Conservation (phyloP, 2,797 vertebrate species). For the Onychomys torridus region DNA sequence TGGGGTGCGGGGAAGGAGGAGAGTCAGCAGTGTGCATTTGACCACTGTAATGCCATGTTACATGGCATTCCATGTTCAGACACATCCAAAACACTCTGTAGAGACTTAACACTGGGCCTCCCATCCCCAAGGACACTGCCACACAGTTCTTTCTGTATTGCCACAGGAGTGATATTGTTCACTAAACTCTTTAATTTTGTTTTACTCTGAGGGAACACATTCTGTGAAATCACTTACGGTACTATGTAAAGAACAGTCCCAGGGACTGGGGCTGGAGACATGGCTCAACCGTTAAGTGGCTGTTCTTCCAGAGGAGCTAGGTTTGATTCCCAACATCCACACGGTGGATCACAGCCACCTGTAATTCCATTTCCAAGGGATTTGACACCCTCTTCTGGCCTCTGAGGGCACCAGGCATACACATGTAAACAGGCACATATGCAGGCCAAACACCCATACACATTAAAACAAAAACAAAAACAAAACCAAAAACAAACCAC, state of each 20-base stretch:
- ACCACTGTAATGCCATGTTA: background rate
- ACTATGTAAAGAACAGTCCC: background rate
- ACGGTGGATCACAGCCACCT: background rate
- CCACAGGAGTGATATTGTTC: background rate
- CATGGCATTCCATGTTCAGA: background rate
- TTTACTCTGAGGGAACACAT: background rate
- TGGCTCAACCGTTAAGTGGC: background rate
- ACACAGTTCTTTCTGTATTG: background rate
- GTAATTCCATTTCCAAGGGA: background rate
- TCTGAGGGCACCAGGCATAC: background rate
- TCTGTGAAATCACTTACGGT: background rate
- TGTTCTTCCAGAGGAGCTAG: background rate
- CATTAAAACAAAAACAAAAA: background rate
- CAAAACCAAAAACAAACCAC: background rate
- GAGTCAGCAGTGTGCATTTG: background rate
- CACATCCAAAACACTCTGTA: background rate
- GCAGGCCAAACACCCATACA: background rate
- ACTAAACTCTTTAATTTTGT: background rate
- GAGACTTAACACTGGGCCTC: background rate
- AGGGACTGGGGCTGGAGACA: background rate
- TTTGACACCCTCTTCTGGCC: background rate
- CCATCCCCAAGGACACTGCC: background rate
- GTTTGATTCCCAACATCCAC: background rate
- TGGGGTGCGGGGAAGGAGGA: background rate
- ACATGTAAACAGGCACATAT: background rate